A percentile compares a stretch with the other conserved stretches of the same genome.
Evolutionary conservation across 2,888 invertebrate genomes (phyloP).

Genomic region (Schizotus pectinicornis): DNA sequence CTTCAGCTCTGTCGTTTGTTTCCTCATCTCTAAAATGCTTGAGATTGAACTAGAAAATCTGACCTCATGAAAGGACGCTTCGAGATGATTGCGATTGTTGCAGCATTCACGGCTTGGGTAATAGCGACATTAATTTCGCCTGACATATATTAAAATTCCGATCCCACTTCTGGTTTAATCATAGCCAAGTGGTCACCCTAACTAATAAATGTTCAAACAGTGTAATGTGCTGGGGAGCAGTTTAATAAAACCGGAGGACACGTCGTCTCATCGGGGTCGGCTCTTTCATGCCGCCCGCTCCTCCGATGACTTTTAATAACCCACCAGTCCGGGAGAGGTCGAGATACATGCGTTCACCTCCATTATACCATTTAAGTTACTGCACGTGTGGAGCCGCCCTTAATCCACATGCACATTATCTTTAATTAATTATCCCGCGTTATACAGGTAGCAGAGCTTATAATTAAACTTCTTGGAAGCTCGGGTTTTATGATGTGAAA

Average conservation of each 20-base stretch:
- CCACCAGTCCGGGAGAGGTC: slow-evolving; percentile 3
- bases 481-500: neutral
- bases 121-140: slow-evolving; percentile 49
- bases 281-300: slow-evolving; percentile 16
- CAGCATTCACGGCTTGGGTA: no score
- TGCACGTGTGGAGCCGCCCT: slow-evolving; percentile 1
- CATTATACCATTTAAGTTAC: slow-evolving; percentile 3
- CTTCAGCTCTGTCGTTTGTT: no score
- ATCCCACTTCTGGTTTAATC: slow-evolving; percentile 51
- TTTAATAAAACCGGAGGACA: slow-evolving; percentile 44
- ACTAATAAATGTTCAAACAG: slow-evolving; percentile 57
- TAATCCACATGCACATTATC: neutral
- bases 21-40: no score
- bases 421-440: neutral
- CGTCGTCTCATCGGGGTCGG: slow-evolving; percentile 18
- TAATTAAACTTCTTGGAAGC: neutral
- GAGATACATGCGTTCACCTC: neutral
- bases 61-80: no score
- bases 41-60: no score
- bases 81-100: no score
- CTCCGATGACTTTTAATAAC: slow-evolving; percentile 23
- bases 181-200: slow-evolving; percentile 56
- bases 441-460: neutral
- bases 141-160: slow-evolving; percentile 57
- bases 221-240: slow-evolving; percentile 49